Base-by-base conservation (phyloP, 2,888 invertebrate genomes). In the Azorinus chamasolen region DNA sequence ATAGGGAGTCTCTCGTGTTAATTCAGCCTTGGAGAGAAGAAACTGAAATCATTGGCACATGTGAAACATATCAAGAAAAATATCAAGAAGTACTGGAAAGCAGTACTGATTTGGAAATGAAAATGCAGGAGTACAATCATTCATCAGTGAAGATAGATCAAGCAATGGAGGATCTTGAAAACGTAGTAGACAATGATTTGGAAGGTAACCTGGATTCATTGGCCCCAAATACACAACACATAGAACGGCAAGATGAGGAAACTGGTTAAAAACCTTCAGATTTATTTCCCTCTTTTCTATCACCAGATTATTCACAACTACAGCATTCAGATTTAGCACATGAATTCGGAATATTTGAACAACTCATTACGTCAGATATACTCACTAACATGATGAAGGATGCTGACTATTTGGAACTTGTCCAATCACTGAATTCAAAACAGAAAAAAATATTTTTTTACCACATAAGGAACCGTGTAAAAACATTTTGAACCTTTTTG, bases 21-120 rank as follows among this genome's bases (percentile, higher is more conserved):
- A 62, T 70, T 24, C 32, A 32, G 46, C 62, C 54, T 24, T 70
- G 61, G 70, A 70, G 55, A 70, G 6, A 32, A n/a, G 70, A 70
- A 22, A 18, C 27, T 8, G 16, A 2, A 3, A 25, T 68, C 12
- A 62, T 63, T 24, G 68, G 62, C 4, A 18, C 62, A 20, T 43
- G 57, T 43, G 22, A 62, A 16, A 45, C 62, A 5, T 73, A 25
- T 41, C 37, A 27, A 41, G 53, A 69, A 1, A 37, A 41, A 12
- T 70, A 22, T 32, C 8, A 27, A 20, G n/a, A 16, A 5, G n/a
- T 54, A 18, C 18, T n/a, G 14, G 1, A 32, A 16, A 22, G 5
- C 3, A 37, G 20, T 6, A n/a, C 14, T 14, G 39, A 54, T 16
- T 54, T 54, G 16, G 39, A 46, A 18, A 10, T 10, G 1, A 70